Conservation (phyloP, 1,140 invertebrate genomes). For the Trissolcus basalis region DNA sequence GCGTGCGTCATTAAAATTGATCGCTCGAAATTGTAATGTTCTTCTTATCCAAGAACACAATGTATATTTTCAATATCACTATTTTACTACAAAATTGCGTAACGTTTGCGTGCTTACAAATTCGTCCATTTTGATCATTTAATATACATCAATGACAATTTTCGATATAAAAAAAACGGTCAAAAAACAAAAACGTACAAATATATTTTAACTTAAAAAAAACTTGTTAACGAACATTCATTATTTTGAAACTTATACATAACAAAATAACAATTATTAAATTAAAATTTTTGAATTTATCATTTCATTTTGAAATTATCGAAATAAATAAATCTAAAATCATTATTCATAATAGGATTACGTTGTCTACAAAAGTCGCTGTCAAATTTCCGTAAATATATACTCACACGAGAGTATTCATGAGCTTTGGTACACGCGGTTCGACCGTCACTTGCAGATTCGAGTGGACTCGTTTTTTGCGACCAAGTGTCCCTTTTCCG, state of each 20-base stretch:
- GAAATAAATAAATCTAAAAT: too few species aligned
- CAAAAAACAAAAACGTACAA: too few species aligned
- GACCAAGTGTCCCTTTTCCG: constrained; percentile 59
- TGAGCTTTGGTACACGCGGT: constrained; percentile 52
- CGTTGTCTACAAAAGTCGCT: constrained; percentile 23
- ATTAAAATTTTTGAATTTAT: too few species aligned
- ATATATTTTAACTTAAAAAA: too few species aligned
- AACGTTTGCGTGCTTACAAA: constrained; percentile 7
- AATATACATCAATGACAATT: too few species aligned
- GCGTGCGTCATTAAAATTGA: constrained; percentile 21
- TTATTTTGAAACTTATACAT: too few species aligned
- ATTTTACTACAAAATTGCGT: not conserved
- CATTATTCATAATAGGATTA: constrained; percentile 28
- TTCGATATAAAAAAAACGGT: too few species aligned
- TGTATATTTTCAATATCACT: constrained; percentile 1
- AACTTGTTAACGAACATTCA: too few species aligned
- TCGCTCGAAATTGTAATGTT: constrained; percentile 24
- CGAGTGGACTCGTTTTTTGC: constrained; percentile 65
- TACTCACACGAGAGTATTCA: constrained; percentile 62
- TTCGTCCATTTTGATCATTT: too few species aligned
- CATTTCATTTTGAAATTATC: too few species aligned
- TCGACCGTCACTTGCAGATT: constrained; percentile 63
- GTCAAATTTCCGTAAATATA: constrained; percentile 52
- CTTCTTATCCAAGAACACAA: constrained; percentile 10
- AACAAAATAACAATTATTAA: too few species aligned